phyloP scores from a whole-genome alignment of 2,113 vertebrate species.

The Mustela lutreola region DNA sequence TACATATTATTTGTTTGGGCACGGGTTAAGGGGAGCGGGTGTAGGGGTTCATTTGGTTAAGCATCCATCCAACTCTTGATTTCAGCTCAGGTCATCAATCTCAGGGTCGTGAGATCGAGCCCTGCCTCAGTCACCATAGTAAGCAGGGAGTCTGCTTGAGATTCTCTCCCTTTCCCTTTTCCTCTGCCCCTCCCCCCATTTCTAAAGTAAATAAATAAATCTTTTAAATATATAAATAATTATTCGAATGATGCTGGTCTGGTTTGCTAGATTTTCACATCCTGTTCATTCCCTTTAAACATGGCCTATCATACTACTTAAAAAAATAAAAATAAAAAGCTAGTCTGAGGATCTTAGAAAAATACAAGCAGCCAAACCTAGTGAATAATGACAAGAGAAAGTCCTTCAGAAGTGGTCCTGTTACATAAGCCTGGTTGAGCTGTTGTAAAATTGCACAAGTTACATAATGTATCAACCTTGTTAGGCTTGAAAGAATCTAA shows the following conservation, averaged over 20 bases:
- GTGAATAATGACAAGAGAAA: neutral
- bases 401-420: neutral
- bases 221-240: neutral
- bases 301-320: neutral
- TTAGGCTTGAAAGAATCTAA: neutral
- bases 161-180: neutral
- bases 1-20: neutral
- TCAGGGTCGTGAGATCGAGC: neutral
- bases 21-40: rapidly evolving
- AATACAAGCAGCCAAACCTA: neutral
- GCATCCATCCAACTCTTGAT: neutral
- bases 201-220: neutral
- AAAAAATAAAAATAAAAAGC: neutral
- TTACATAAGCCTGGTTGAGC: neutral
- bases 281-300: neutral
- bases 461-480: neutral
- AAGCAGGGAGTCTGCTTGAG: neutral
- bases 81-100: neutral
- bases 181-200: neutral
- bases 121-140: neutral
- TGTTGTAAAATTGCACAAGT: neutral
- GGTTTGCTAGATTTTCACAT: neutral
- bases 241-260: neutral
- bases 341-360: neutral
- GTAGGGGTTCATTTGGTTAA: neutral